These are phyloP conservation scores for Hystrix brachyura DNA, from an alignment of 2,113 vertebrate genomes.

Conservation along the genomic window DNA sequence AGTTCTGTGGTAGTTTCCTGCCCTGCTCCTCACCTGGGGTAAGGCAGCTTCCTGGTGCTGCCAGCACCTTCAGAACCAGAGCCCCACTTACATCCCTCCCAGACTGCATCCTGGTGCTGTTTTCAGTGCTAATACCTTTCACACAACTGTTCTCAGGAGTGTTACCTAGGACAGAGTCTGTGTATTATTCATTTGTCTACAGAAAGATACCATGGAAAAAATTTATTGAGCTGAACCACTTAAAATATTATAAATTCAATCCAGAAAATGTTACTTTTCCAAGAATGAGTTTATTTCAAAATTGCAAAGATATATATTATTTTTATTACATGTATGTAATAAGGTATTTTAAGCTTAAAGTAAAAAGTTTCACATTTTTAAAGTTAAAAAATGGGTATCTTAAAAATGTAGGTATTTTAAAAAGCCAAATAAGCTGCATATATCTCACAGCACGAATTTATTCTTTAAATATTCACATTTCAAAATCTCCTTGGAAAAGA, in stretches of 20 bases:
- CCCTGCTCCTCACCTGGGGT: background rate
- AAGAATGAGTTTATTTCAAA: constrained; percentile 84
- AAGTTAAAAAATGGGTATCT: constrained; percentile 70
- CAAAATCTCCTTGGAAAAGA: constrained; percentile 61
- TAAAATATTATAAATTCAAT: background rate
- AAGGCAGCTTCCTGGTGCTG: background rate
- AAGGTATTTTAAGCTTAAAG: constrained; percentile 80
- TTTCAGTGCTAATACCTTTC: background rate
- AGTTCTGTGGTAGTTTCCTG: background rate
- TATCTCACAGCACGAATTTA: constrained; percentile 51
- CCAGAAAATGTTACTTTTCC: constrained; percentile 60
- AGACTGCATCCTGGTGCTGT: background rate
- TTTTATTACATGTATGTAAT: constrained; percentile 66
- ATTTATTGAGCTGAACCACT: background rate
- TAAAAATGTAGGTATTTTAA: constrained; percentile 73
- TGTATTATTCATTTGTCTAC: fast-evolving
- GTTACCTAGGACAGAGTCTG: background rate
- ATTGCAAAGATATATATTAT: constrained; percentile 82
- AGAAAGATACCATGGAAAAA: fast-evolving
- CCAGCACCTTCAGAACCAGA: background rate
- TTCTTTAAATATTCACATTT: constrained; percentile 67
- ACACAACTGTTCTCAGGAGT: background rate
- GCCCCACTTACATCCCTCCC: background rate
- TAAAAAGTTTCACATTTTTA: constrained; percentile 81
- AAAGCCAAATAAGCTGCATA: constrained; percentile 61